Evolutionary conservation across 2,888 invertebrate genomes (phyloP), one percentile per base, ranked within the genome.

Genomic region (Leucophenga maculata): DNA sequence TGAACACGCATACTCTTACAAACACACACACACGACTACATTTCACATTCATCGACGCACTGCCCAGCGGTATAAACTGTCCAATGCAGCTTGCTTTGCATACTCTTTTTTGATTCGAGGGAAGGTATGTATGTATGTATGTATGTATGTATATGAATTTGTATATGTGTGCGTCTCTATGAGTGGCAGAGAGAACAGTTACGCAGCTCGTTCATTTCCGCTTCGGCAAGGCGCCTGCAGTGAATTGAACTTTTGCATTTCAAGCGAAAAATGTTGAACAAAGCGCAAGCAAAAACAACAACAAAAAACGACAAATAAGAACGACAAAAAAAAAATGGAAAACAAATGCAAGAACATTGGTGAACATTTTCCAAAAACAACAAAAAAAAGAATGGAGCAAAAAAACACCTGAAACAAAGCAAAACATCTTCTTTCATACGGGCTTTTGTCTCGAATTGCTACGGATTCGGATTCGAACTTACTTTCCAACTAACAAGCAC

Each of bases 221-320:
- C 77, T 62, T 70, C 72, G 71, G 73, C 71, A 71, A 65, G 75
- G 74, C 74, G 83, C 83, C 84, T 75, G 79, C 73, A 80, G 83
- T 79, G 81, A 83, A 80, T 76, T 80, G 79, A 82, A 80, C 79
- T 80, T 82, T 83, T 83, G 84, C 84, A 80, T 80, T 82, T 80
- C 71, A 74, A 78, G 77, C 71, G 81, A 84, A 52, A 52, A 77
- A 82, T 72, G 74, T 72, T 73, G 72, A 78, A 74, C 75, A 77
- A 76, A 80, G 74, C 69, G 69, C 65, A 64, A 50, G 54, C 69
- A 57, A 66, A 26, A 54, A 32, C 16, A 22, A 18, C 54, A 55
- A 50, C 22, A 64, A 32, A 55, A n/a, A 55, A 16, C 20, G 9
- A 46, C 16, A 67, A 39, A 20, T 69, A 32, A 69, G 52, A 60